Evolutionary conservation across 1,140 invertebrate genomes (phyloP), one percentile per base, ranked within the genome.

Genomic region (Atta texana): DNA sequence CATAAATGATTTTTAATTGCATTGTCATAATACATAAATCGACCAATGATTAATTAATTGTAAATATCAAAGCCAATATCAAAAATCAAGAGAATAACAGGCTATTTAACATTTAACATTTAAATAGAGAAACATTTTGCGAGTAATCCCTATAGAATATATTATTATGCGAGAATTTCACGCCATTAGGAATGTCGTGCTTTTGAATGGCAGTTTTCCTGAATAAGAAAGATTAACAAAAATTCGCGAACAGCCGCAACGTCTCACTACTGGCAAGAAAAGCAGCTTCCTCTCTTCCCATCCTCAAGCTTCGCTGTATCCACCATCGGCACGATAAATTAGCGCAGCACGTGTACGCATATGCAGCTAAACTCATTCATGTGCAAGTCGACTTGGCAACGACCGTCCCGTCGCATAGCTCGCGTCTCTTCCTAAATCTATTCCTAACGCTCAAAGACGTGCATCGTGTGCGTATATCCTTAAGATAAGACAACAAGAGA

Each of bases 361-460:
- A 90, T 90, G 90, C 88, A 92, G 90, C 81, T 89, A 90, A 92
- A 92, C 93, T 93, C 94, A 95, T 95, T 95, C 94, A 95, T 95
- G 92, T 92, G 89, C 89, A 87, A 88, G 88, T 84, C 87, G 89
- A 90, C 88, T 92, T 93, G 92, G 92, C 92, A 94, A 89, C 91
- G 77, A 31, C 21, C 64, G 21, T 10, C 72, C 53, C 85, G 87
- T 89, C 87, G 94, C 93, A 94, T 94, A 93, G 82, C 91, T 94
- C 91, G 91, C 84, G 34, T 66, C 91, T 92, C 92, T 94, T 94
- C 93, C 93, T 92, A 93, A 93, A 93, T 93, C 93, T 94, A 95
- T 95, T 92, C 89, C 77, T 87, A 90, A 80, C 76, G 88, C 72
- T 84, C 74, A 75, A 82, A 90, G 69, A 85, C 80, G 24, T 34